Evolutionary conservation across 2,888 invertebrate species (phyloP).

Genomic region (Kryphioiulus occultus): DNA sequence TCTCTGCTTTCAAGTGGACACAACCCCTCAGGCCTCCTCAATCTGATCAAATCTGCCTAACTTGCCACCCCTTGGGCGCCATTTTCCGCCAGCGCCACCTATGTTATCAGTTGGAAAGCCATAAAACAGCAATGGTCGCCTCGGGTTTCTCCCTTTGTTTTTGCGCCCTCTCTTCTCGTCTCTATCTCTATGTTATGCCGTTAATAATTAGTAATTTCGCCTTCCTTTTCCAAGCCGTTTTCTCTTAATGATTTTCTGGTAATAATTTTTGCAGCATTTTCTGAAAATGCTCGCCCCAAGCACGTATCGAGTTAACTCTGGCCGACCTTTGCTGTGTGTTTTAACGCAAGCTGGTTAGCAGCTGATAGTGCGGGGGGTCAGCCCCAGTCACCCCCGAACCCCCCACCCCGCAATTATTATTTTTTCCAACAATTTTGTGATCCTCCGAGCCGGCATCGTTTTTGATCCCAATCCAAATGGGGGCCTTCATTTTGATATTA

Average conservation of each 20-base stretch:
- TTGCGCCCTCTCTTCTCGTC: no score
- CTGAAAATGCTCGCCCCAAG: not conserved
- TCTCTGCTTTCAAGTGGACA: no score
- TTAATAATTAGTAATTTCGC: constrained; percentile 23
- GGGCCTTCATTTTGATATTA: constrained; percentile 14
- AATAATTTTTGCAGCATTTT: constrained; percentile 21
- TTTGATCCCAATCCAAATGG: constrained; percentile 15
- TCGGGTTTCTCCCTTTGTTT: not conserved
- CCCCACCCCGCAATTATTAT: not conserved
- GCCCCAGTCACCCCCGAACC: not conserved
- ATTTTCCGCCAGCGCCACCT: not conserved
- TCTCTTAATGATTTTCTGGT: constrained; percentile 23
- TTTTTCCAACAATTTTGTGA: not conserved
- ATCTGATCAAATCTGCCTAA: no score
- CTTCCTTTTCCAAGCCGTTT: not conserved
- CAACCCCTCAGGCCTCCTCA: no score
- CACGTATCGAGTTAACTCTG: constrained; percentile 1
- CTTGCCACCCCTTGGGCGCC: no score
- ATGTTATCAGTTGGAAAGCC: not conserved
- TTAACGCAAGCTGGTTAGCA: constrained; percentile 17
- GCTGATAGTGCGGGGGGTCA: constrained; percentile 6
- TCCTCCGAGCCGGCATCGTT: not conserved
- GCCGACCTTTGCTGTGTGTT: not conserved
- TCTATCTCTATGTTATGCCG: constrained; percentile 4
- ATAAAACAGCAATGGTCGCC: not conserved